Conservation (phyloP, 1,140 invertebrate genomes). For the Plectrocnemia conspersa region DNA sequence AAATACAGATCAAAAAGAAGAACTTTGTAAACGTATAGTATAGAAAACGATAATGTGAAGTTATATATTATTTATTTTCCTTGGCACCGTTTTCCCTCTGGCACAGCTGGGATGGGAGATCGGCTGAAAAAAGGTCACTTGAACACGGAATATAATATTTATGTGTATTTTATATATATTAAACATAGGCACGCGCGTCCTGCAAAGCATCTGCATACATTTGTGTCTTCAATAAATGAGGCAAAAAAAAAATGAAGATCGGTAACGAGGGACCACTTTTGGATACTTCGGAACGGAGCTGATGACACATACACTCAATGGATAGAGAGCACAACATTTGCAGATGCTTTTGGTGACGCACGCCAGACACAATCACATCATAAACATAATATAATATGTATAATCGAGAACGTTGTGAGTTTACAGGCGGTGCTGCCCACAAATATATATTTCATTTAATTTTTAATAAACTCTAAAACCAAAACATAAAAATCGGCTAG, state of each 20-base stretch:
- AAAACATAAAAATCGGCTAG: conserved; percentile 22
- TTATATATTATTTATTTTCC: conserved; percentile 17
- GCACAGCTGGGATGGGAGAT: conserved; percentile 55
- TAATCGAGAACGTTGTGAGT: conserved; percentile 40
- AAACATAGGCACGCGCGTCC: too few species aligned
- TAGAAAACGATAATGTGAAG: too few species aligned
- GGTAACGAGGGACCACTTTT: conserved; percentile 19
- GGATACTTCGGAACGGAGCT: conserved; percentile 17
- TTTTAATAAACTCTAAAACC: conserved; percentile 37
- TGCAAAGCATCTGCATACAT: conserved; percentile 27
- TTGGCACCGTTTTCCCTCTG: conserved; percentile 39
- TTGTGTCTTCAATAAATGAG: too few species aligned
- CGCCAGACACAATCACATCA: conserved; percentile 16
- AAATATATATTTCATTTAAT: conserved; percentile 39
- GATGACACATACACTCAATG: too few species aligned
- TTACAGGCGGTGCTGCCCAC: conserved; percentile 49
- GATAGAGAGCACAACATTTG: conserved; percentile 13
- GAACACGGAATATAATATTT: conserved; percentile 30
- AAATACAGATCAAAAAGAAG: too few species aligned
- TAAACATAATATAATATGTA: conserved; percentile 4
- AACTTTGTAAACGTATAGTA: too few species aligned
- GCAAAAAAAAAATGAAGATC: too few species aligned
- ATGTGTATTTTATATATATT: too few species aligned
- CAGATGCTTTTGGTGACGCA: conserved; percentile 27
- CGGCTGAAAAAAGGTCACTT: conserved; percentile 42